Conservation (phyloP, 2,797 vertebrate genomes). For the Florisuga fusca region DNA sequence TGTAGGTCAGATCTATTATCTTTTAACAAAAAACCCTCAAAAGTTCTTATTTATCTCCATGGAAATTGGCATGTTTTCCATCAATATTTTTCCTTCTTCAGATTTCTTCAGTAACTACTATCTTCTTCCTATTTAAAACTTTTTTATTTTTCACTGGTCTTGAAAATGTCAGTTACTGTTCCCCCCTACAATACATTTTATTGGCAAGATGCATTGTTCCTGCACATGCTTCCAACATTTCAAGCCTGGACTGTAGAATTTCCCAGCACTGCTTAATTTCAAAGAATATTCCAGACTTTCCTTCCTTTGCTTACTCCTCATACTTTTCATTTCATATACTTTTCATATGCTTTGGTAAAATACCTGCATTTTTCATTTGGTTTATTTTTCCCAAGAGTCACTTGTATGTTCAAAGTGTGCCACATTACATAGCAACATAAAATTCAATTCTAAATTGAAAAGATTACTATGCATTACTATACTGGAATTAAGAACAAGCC, state of each 20-base stretch:
- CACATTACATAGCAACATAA: not conserved
- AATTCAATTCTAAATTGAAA: not conserved
- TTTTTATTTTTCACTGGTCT: slow-evolving; percentile 5
- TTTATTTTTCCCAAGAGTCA: not conserved
- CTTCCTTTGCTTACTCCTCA: not conserved
- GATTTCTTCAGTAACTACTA: not conserved
- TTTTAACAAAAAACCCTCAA: not conserved
- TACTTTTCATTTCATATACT: not conserved
- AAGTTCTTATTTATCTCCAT: not conserved
- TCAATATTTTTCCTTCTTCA: not conserved
- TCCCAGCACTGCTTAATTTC: not conserved
- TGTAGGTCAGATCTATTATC: not conserved
- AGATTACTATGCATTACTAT: not conserved
- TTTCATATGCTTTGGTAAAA: not conserved
- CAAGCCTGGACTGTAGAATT: not conserved
- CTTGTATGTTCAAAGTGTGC: not conserved
- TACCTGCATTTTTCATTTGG: not conserved
- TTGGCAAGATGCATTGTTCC: not conserved
- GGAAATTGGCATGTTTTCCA: not conserved
- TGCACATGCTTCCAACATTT: not conserved
- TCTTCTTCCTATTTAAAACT: not conserved
- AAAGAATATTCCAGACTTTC: not conserved
- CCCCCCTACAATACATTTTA: not conserved
- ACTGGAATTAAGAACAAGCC: not conserved
- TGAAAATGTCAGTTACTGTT: not conserved